These are phyloP conservation scores for Antrozous pallidus DNA, from an alignment of 2,797 vertebrate genomes.

Conservation along the genomic window DNA sequence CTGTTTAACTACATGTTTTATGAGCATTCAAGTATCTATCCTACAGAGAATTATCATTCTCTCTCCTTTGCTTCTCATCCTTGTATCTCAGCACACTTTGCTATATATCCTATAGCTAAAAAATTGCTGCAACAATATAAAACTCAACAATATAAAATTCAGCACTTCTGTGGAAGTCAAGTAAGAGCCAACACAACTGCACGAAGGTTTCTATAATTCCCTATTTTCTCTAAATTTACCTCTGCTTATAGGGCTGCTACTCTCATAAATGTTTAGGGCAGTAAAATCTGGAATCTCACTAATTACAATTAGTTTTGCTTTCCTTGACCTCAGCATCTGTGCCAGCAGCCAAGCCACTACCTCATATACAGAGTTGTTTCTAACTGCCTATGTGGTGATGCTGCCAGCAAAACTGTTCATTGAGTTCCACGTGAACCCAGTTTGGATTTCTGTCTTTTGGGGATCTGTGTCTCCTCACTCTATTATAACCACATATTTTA, in stretches of 20 bases:
- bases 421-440: background rate
- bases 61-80: background rate
- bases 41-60: constrained; percentile 43
- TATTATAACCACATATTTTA: constrained; percentile 51
- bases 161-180: background rate
- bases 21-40: background rate
- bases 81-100: background rate
- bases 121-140: background rate
- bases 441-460: constrained; percentile 47
- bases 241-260: background rate
- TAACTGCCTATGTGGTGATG: background rate
- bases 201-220: background rate
- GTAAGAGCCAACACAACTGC: accelerated
- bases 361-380: background rate
- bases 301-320: constrained; percentile 16
- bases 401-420: background rate
- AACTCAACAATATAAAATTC: background rate
- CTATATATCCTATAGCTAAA: background rate
- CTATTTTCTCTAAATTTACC: background rate
- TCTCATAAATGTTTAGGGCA: constrained; percentile 8
- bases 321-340: background rate
- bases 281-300: constrained; percentile 33
- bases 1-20: background rate
- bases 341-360: background rate
- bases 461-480: constrained; percentile 7